Conservation (phyloP, 1,140 invertebrate species). For the Melanaphis sacchari region DNA sequence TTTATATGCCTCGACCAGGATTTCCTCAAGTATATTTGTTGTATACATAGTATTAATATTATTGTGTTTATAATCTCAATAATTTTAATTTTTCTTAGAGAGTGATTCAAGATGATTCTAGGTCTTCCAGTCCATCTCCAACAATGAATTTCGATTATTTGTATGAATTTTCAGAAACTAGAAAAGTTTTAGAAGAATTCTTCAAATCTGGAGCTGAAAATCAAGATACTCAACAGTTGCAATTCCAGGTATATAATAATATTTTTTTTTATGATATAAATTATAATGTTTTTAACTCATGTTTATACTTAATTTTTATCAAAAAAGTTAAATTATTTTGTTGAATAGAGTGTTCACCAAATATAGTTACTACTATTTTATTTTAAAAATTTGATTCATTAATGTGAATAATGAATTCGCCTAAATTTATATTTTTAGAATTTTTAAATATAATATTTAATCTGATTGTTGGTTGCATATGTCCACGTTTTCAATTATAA, state of each 20-base stretch:
- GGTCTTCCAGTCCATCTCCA: constrained; percentile 66
- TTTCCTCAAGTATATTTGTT: constrained; percentile 69
- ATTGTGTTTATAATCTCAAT: background rate
- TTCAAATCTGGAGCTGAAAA: constrained; percentile 77
- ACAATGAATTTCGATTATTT: constrained; percentile 77
- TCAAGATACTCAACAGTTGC: constrained; percentile 63
- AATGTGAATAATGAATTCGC: no score
- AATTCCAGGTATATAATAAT: constrained; percentile 66
- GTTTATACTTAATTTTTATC: background rate
- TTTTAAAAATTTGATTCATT: no score
- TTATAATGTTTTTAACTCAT: background rate
- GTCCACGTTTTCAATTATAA: no score
- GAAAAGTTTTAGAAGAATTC: constrained; percentile 90
- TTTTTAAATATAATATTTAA: no score
- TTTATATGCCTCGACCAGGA: constrained; percentile 74
- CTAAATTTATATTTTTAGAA: no score
- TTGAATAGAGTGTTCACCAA: no score
- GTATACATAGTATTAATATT: background rate
- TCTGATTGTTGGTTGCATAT: no score
- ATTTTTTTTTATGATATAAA: constrained; percentile 12
- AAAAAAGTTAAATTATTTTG: no score
- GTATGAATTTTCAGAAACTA: constrained; percentile 89
- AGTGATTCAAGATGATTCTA: constrained; percentile 61
- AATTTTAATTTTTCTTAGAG: constrained; percentile 59
- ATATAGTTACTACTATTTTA: no score